Percentiles rank a stretch among this genome's conserved stretches.
These are phyloP conservation scores for Clangula hyemalis DNA, from an alignment of 2,797 vertebrate genomes.

Conservation along the genomic window DNA sequence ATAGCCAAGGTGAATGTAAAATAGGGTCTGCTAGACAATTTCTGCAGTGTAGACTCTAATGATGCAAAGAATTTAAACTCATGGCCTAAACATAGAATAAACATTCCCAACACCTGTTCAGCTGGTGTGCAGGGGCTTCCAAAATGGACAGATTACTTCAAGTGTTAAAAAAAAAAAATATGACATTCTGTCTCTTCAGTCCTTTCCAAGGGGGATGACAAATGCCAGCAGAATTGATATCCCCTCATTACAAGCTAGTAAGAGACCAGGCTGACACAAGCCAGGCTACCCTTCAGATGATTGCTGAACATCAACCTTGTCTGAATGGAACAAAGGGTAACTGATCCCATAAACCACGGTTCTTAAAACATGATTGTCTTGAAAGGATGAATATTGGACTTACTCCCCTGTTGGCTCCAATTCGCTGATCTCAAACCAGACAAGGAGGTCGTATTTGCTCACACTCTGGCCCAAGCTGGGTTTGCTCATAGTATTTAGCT, in stretches of 20 bases:
- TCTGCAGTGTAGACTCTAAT: background rate
- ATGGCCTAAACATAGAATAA: background rate
- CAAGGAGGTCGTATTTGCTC: constrained; percentile 97
- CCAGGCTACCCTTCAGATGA: background rate
- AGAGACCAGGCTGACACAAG: background rate
- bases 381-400: constrained; percentile 71
- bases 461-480: constrained; percentile 94
- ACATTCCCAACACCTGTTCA: background rate
- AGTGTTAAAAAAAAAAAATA: background rate
- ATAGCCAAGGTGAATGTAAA: background rate
- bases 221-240: background rate
- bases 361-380: background rate
- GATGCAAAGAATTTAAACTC: background rate
- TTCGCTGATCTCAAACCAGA: constrained; percentile 99
- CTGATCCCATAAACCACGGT: background rate
- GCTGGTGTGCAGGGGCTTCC: background rate
- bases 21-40: background rate
- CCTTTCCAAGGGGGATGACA: background rate
- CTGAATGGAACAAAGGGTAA: background rate
- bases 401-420: constrained; percentile 99
- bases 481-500: constrained; percentile 94
- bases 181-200: background rate
- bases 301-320: background rate
- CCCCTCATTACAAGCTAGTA: background rate
- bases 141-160: background rate